A percentile compares a stretch with the other conserved stretches of the same genome.
Evolutionary conservation across 2,113 vertebrate species (phyloP).

Genomic region (Rhadina sibilatrix): DNA sequence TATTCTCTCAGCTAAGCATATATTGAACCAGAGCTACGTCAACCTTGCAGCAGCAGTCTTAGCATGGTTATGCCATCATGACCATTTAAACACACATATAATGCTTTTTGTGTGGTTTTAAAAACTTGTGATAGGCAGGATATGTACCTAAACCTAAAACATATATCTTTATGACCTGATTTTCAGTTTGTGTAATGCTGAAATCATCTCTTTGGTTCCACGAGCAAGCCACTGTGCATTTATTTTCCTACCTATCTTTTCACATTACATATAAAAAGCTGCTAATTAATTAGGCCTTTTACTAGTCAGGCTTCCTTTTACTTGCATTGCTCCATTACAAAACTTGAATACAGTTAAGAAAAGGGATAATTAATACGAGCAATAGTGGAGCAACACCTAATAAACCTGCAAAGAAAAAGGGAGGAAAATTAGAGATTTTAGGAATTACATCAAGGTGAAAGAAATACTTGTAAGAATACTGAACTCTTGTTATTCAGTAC

Average conservation of each 20-base stretch:
- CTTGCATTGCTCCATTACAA: background rate
- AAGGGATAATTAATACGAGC: background rate
- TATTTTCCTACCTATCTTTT: background rate
- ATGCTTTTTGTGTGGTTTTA: background rate
- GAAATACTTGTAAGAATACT: background rate
- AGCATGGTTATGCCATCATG: rapidly evolving
- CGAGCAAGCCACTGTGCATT: background rate
- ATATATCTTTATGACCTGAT: background rate
- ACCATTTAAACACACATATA: background rate
- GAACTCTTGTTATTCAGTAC: too few relatives aligned
- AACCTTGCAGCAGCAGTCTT: background rate
- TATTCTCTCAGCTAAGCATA: background rate
- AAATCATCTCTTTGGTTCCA: background rate
- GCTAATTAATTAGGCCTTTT: background rate
- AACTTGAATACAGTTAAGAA: background rate
- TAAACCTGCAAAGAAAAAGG: background rate
- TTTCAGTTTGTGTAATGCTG: background rate
- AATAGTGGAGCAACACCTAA: background rate
- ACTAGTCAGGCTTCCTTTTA: background rate
- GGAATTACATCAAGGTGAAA: background rate
- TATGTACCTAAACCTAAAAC: background rate
- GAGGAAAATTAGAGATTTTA: background rate
- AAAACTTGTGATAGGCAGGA: background rate
- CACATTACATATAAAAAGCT: background rate
- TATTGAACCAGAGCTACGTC: background rate